Evolutionary conservation across 2,797 vertebrate species (phyloP).

Genomic region (Columba guinea): DNA sequence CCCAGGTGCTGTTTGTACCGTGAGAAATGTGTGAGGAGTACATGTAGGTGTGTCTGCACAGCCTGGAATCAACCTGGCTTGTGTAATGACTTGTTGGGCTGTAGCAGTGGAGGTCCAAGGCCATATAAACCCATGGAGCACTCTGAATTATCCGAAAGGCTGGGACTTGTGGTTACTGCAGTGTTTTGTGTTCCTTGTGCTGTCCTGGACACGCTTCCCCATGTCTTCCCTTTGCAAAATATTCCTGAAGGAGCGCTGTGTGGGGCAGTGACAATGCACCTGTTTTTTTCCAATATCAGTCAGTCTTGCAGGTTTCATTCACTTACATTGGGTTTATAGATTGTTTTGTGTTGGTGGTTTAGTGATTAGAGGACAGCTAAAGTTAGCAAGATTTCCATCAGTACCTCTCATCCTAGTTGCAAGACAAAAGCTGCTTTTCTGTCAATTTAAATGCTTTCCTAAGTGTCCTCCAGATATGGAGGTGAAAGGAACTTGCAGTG

Average conservation of each 20-base stretch:
- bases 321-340: neutral
- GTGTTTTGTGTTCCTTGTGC: neutral
- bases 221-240: neutral
- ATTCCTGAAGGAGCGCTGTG: neutral
- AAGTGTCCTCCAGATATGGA: neutral
- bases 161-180: neutral
- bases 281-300: neutral
- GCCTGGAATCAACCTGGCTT: neutral
- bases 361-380: neutral
- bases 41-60: neutral
- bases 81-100: neutral
- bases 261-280: accelerated
- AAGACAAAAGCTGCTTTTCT: neutral
- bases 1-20: neutral
- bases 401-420: neutral
- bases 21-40: neutral
- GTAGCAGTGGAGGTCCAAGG: neutral
- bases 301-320: neutral
- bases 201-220: neutral
- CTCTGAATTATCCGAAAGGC: neutral
- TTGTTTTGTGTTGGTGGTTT: neutral
- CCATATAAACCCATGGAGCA: neutral
- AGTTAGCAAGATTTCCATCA: neutral
- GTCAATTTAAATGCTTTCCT: neutral
- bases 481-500: neutral